A percentile compares a stretch with the other conserved stretches of the same genome.
Conservation (phyloP, 2,113 vertebrate species). For the Pao palembangensis region DNA sequence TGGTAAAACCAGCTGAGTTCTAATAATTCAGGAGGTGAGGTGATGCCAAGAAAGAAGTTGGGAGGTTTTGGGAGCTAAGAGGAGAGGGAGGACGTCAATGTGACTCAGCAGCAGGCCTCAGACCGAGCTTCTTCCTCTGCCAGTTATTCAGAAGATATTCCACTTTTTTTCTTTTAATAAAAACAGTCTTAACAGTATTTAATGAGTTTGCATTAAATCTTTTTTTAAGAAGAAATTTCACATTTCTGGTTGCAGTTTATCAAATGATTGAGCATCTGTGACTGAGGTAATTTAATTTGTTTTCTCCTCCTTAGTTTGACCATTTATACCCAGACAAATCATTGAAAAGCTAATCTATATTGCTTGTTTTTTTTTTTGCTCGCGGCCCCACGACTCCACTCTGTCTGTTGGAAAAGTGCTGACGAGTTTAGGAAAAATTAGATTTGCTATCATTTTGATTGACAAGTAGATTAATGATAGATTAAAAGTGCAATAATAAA, state of each 20-base stretch:
- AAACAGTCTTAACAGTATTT: too few species aligned
- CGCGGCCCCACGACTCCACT: neutral
- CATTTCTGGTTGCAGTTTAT: neutral
- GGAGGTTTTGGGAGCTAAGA: conserved; percentile 6
- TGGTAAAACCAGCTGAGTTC: conserved; percentile 18
- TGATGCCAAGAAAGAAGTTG: neutral
- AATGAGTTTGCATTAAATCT: too few species aligned
- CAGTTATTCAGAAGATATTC: too few species aligned
- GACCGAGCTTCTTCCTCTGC: conserved; percentile 1
- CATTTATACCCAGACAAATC: neutral
- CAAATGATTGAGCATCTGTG: neutral
- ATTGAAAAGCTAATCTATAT: neutral
- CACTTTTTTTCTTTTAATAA: too few species aligned
- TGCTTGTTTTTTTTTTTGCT: neutral
- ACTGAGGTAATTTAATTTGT: neutral
- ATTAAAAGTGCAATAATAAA: neutral
- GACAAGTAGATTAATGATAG: too few species aligned
- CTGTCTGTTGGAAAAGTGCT: neutral
- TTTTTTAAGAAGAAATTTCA: too few species aligned
- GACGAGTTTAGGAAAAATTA: too few species aligned
- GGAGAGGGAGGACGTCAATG: neutral
- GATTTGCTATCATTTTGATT: too few species aligned
- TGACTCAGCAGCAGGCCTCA: conserved; percentile 35
- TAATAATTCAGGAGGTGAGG: conserved; percentile 11
- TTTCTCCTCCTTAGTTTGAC: neutral